Conservation (phyloP, 2,888 invertebrate genomes). For the Timema podura region DNA sequence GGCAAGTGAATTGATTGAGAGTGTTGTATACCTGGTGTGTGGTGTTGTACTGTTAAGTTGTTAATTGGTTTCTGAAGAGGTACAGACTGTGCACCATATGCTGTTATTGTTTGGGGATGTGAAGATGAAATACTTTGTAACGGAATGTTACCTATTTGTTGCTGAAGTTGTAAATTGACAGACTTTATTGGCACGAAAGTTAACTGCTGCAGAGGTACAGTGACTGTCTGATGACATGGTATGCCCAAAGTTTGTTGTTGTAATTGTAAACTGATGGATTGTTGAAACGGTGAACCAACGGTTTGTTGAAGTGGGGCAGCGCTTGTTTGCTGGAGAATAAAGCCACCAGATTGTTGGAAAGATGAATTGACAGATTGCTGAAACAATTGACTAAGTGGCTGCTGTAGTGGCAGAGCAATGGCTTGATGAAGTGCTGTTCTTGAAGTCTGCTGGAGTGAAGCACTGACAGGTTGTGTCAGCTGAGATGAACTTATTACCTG, state of each 20-base stretch:
- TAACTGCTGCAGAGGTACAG: conserved; percentile 7
- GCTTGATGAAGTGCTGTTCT: too few relatives aligned
- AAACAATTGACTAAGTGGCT: not conserved
- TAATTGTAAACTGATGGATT: not conserved
- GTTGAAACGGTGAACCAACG: not conserved
- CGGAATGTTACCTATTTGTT: not conserved
- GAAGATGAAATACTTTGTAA: not conserved
- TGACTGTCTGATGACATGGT: conserved; percentile 3
- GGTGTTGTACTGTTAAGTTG: too few relatives aligned
- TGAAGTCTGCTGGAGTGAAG: not conserved
- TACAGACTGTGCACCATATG: not conserved
- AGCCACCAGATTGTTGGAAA: conserved; percentile 2
- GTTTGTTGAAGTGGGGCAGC: conserved; percentile 7
- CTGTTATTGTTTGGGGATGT: not conserved
- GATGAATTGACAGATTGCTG: conserved; percentile 12
- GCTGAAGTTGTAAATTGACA: conserved; percentile 1
- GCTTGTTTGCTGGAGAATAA: too few relatives aligned
- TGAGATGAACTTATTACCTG: too few relatives aligned
- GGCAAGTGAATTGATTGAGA: too few relatives aligned
- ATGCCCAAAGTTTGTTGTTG: not conserved
- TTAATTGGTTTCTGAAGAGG: not conserved
- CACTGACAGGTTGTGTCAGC: not conserved
- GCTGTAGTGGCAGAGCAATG: conserved; percentile 5
- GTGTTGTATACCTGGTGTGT: too few relatives aligned
- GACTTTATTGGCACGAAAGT: conserved; percentile 4